Evolutionary conservation across 92 coral and sea anemone species (phyloP).

Genomic region (Nematostella vectensis): DNA sequence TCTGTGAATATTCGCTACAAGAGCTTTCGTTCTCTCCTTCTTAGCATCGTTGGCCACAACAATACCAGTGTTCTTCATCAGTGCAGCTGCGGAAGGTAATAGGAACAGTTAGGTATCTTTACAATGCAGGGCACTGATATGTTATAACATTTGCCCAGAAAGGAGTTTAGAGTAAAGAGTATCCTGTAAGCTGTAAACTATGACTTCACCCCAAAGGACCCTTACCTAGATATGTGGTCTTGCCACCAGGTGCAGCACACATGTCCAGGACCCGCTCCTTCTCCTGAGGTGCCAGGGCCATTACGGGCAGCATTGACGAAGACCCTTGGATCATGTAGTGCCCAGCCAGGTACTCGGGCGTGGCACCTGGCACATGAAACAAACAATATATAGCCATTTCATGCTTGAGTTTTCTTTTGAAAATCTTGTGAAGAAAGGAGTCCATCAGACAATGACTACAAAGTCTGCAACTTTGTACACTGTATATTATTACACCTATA

Average conservation of each 20-base stretch:
- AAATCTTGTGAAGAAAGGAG: too few relatives aligned
- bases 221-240: slow-evolving; percentile 89
- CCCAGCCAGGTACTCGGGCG: slow-evolving; percentile 95
- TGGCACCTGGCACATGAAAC: slow-evolving; percentile 90
- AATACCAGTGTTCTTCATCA: slow-evolving; percentile 91
- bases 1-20: slow-evolving; percentile 89
- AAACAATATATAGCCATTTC: not conserved
- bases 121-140: too few relatives aligned
- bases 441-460: too few relatives aligned
- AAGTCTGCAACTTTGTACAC: too few relatives aligned
- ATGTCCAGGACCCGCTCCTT: slow-evolving; percentile 86
- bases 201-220: too few relatives aligned
- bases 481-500: too few relatives aligned
- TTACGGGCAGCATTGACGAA: slow-evolving; percentile 91
- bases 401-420: too few relatives aligned
- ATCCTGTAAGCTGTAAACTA: too few relatives aligned
- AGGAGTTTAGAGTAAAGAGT: too few relatives aligned
- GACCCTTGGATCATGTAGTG: slow-evolving; percentile 96
- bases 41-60: slow-evolving; percentile 97
- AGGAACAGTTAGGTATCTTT: too few relatives aligned
- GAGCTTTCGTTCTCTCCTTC: slow-evolving; percentile 78
- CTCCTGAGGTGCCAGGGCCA: slow-evolving; percentile 97
- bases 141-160: too few relatives aligned
- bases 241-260: slow-evolving; percentile 99
- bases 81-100: slow-evolving; percentile 50